These are phyloP conservation scores for Nowickia ferox DNA, from an alignment of 2,888 invertebrate genomes.

Conservation along the genomic window DNA sequence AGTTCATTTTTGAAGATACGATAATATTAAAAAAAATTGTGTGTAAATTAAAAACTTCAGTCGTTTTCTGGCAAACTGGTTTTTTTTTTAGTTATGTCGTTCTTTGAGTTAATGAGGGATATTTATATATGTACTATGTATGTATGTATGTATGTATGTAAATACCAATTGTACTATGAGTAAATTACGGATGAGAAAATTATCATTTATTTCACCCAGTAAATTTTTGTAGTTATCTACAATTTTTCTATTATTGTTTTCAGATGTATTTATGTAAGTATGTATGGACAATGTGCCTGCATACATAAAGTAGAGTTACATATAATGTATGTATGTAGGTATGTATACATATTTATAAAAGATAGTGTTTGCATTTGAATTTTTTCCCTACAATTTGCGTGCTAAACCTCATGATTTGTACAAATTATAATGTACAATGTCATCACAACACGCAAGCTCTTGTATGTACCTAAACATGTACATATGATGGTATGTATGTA, in stretches of 20 bases:
- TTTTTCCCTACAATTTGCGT: conserved; percentile 63
- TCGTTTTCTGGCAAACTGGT: no score
- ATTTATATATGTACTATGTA: not conserved
- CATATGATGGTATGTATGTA: no score
- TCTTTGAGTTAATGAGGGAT: not conserved
- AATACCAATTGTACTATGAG: no score
- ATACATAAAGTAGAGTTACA: not conserved
- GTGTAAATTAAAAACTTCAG: no score
- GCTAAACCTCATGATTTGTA: conserved; percentile 69
- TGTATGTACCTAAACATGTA: not conserved
- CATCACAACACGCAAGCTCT: conserved; percentile 69
- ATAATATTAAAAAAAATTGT: no score
- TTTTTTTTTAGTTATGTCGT: not conserved
- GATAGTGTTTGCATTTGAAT: not conserved
- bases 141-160: not conserved
- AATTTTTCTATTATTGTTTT: no score
- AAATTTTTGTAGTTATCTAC: not conserved
- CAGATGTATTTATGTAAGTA: not conserved
- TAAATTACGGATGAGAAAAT: not conserved
- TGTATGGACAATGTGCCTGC: no score
- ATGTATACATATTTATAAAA: not conserved
- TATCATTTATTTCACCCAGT: not conserved
- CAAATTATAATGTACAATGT: conserved; percentile 71
- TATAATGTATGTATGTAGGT: not conserved
- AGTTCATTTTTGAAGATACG: no score